Evolutionary conservation across 2,797 vertebrate species (phyloP), one percentile per base, ranked within the genome.

Genomic region (Brachyrhaphis roseni): DNA sequence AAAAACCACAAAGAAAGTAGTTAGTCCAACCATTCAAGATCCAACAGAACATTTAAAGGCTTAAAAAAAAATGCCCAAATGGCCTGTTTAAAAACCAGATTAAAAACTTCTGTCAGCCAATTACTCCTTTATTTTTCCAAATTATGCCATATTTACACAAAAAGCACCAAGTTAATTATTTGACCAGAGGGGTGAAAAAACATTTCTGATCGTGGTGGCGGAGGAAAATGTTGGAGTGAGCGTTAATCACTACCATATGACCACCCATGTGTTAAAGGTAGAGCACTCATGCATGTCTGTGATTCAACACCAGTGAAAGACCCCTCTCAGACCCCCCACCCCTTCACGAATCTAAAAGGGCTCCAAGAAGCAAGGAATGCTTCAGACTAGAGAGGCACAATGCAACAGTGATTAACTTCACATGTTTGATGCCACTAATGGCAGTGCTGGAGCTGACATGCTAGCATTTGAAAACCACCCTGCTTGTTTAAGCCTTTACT

Each of bases 241-340:
- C 88, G 87, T 91, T 95, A 95, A 95, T 95, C 94, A 94, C 94
- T 90, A 93, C 93, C 94, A 95, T 94, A 95, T 95, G 94, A 94
- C 94, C 94, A 94, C 92, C 93, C 93, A 94, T 94, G 94, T 94
- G 93, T 93, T 94, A 94, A 93, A 94, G 93, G 92, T 93, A 94
- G 90, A 95, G 93, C 90, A 84, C 92, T 95, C 91, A 93, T 93
- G 92, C 94, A 93, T 94, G 94, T 93, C 94, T 92, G 92, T 88
- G 93, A 94, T 93, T 89, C 92, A 94, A 94, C 93, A 94, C 93
- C 91, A 79, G 81, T 73, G 84, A 90, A 90, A 86, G 90, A 88
- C 89, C 90, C 90, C 89, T 90, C 89, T 89, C 82, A 74, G 82
- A 82, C 76, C 80, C 84, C 80, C 75, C 81, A 79, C 71, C 85